Evolutionary conservation across 2,888 invertebrate genomes (phyloP), one percentile per base, ranked within the genome.

Genomic region (Bombylius major): DNA sequence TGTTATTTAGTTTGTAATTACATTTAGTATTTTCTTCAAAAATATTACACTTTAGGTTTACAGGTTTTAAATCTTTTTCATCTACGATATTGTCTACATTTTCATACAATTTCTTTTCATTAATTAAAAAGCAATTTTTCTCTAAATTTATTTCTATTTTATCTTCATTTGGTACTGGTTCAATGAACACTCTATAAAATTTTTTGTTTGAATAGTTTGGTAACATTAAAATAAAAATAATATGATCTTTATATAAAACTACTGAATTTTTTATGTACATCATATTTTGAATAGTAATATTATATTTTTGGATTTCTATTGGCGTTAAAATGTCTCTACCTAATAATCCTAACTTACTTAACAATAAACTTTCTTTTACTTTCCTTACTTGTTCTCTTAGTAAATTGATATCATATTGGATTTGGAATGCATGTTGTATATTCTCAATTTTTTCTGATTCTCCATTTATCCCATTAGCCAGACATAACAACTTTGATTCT

Each of bases 291-390:
- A 23, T 23, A 23, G 23, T 23, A 23, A 23, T 23, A 23, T 23
- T 23, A 23, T 23, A 23, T 23, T 54, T 50, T 14, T 59, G 56
- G 23, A 50, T 56, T 32, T 56, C 51, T 31, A 50, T 53, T 47
- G 52, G 50, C 9, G 31, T 53, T 13, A 57, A 32, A 33, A 57
- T 46, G 34, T 51, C 39, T 56, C 45, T 47, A n/a, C 51, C 51
- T 14, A 58, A 23, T 36, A 58, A 51, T 13, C 58, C 58, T 36
- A 59, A 47, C 44, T 54, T 55, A 36, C 53, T 55, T n/a, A 56
- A 48, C 42, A 56, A 56, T 46, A 58, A 53, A n/a, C 53, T 50
- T 39, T 53, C 50, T 55, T 45, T 50, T 5, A 58, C 55, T 46
- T 53, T 47, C 31, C 53, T 56, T 39, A 58, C 32, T 12, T 56